Evolutionary conservation across 2,797 vertebrate species (phyloP).

Genomic region (Huso huso): DNA sequence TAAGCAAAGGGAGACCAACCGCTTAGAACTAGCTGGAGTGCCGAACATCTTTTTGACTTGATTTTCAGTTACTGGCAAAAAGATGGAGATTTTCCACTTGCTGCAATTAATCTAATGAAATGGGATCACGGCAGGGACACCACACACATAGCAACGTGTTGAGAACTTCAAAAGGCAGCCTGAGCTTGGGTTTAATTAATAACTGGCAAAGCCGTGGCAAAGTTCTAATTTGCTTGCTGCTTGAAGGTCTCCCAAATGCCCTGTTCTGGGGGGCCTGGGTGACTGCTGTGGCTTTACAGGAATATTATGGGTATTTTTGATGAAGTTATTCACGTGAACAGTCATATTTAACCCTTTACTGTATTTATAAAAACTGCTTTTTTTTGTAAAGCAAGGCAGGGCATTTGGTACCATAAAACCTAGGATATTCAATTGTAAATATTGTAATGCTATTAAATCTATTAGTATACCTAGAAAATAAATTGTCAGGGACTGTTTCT

Average conservation of each 20-base stretch:
- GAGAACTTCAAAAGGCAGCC: constrained; percentile 10
- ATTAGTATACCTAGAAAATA: too few species aligned
- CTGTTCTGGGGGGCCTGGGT: not conserved
- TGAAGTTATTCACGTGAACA: too few species aligned
- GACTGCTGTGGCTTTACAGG: not conserved
- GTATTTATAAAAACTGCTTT: too few species aligned
- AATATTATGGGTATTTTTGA: not conserved
- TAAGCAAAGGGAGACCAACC: not conserved
- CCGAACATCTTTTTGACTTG: not conserved
- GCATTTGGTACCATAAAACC: too few species aligned
- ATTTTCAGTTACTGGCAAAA: constrained; percentile 36
- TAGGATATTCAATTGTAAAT: too few species aligned
- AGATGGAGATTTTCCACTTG: constrained; percentile 41
- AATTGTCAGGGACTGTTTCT: too few species aligned
- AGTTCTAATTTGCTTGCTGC: not conserved
- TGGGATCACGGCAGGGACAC: constrained; percentile 31
- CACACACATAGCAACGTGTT: constrained; percentile 19
- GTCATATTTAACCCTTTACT: too few species aligned
- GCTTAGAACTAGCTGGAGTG: not conserved
- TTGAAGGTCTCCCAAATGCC: not conserved
- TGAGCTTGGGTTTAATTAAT: constrained; percentile 15
- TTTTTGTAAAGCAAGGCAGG: too few species aligned
- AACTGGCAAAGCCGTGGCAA: not conserved
- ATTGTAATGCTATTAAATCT: too few species aligned
- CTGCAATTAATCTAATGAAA: constrained; percentile 49